Conservation (phyloP, 2,797 vertebrate species). For the Sternotherus odoratus region DNA sequence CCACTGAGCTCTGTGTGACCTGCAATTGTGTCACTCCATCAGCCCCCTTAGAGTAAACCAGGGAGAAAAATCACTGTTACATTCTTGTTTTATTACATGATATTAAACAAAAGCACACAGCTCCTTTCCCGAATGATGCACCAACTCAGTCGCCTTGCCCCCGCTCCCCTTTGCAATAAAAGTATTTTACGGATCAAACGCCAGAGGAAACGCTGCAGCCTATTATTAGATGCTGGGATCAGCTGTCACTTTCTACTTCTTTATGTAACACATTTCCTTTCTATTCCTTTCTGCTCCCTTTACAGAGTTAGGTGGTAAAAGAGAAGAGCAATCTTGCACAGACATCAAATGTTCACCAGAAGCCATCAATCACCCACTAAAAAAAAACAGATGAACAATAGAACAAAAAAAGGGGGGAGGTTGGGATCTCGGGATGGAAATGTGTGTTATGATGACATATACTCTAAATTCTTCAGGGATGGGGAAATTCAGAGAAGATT, state of each 20-base stretch:
- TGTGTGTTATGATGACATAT: constrained; percentile 55
- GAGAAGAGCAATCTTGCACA: not conserved
- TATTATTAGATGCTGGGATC: not conserved
- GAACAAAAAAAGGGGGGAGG: not conserved
- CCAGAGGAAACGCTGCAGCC: not conserved
- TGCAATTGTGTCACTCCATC: not conserved
- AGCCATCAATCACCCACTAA: constrained; percentile 51
- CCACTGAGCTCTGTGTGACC: not conserved
- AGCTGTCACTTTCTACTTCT: not conserved
- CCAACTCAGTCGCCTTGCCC: not conserved
- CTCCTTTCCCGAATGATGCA: accelerated
- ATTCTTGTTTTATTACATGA: accelerated
- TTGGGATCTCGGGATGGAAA: constrained; percentile 24
- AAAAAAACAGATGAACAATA: constrained; percentile 52
- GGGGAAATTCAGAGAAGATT: constrained; percentile 33
- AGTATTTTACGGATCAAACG: not conserved
- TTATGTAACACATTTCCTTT: not conserved
- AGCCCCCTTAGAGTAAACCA: accelerated
- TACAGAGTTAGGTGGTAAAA: constrained; percentile 1
- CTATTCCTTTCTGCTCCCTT: not conserved
- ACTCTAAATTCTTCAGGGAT: constrained; percentile 63
- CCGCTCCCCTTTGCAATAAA: not conserved
- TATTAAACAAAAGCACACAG: not conserved
- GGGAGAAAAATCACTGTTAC: not conserved
- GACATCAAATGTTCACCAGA: constrained; percentile 23